Evolutionary conservation across 2,113 vertebrate species (phyloP).

Genomic region (Mesoclemmys tuberculata): DNA sequence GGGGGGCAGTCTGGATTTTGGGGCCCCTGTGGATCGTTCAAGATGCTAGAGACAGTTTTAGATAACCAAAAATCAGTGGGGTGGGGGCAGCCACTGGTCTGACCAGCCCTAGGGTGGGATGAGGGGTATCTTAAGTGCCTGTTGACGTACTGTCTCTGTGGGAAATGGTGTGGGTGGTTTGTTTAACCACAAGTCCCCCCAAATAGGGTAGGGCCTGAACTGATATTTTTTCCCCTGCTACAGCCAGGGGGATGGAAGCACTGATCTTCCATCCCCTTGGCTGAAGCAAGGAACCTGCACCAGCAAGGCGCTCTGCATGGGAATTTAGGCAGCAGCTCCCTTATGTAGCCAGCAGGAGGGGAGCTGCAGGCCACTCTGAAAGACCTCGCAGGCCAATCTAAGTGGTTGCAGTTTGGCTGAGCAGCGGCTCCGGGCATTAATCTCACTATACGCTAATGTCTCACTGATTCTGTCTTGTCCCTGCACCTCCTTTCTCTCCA

Average conservation of each 20-base stretch:
- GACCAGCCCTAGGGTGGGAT: slow-evolving; percentile 21
- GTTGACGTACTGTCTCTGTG: neutral
- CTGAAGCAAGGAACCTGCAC: too few species aligned
- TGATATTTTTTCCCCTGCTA: neutral
- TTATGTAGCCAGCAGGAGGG: too few species aligned
- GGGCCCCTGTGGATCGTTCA: neutral
- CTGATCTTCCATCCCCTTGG: too few species aligned
- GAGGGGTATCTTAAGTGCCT: slow-evolving; percentile 1
- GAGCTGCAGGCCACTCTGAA: too few species aligned
- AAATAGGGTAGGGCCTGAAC: neutral
- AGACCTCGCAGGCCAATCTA: too few species aligned
- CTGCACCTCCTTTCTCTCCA: too few species aligned
- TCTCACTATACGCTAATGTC: neutral
- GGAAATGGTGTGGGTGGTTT: neutral
- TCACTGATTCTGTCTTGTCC: neutral
- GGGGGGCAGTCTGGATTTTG: neutral
- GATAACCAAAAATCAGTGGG: neutral
- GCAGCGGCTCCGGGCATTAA: neutral
- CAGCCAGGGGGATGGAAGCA: too few species aligned
- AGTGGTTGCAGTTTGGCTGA: neutral
- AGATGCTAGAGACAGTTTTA: neutral
- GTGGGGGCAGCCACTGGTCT: slow-evolving; percentile 17
- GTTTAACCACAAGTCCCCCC: neutral
- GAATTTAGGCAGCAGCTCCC: too few species aligned
- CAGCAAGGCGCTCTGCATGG: too few species aligned